phyloP scores from a whole-genome alignment of 2,888 invertebrate species.

The Meganola albula region DNA sequence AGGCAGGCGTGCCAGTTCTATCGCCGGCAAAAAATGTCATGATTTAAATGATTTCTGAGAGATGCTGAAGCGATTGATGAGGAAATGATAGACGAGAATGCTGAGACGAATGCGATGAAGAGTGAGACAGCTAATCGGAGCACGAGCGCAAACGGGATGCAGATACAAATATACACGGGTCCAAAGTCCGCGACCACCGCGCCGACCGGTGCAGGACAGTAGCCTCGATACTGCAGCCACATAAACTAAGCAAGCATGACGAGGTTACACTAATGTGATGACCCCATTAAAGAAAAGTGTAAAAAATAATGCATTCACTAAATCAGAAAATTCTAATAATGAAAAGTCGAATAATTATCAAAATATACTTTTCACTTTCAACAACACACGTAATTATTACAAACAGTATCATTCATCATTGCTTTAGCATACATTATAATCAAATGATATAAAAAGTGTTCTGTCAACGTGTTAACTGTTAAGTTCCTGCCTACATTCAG shows the following conservation, averaged over 20 bases:
- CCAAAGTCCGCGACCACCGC: slow-evolving; percentile 61
- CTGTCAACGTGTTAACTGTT: slow-evolving; percentile 50
- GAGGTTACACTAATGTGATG: too few species aligned
- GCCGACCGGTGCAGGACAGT: slow-evolving; percentile 46
- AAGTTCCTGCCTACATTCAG: slow-evolving; percentile 59
- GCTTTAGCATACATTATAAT: too few species aligned
- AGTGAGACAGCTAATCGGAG: slow-evolving; percentile 9
- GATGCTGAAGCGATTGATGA: slow-evolving; percentile 49
- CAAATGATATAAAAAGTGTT: slow-evolving; percentile 28
- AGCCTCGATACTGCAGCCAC: slow-evolving; percentile 39
- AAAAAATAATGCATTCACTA: too few species aligned
- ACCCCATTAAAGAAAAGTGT: too few species aligned
- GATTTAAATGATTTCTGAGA: slow-evolving; percentile 42
- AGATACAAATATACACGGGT: slow-evolving; percentile 57
- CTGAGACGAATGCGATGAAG: slow-evolving; percentile 31
- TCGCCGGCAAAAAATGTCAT: slow-evolving; percentile 48
- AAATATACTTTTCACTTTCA: too few species aligned
- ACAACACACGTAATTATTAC: too few species aligned
- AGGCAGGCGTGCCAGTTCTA: slow-evolving; percentile 17
- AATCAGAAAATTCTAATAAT: too few species aligned
- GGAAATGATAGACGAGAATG: slow-evolving; percentile 39
- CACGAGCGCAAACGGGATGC: slow-evolving; percentile 51
- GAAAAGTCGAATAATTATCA: too few species aligned
- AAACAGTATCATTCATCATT: too few species aligned
- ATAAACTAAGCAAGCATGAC: slow-evolving; percentile 26